Percentiles rank a stretch among this genome's conserved stretches.
Conservation (phyloP, 2,113 vertebrate species). For the Thermophis baileyi region DNA sequence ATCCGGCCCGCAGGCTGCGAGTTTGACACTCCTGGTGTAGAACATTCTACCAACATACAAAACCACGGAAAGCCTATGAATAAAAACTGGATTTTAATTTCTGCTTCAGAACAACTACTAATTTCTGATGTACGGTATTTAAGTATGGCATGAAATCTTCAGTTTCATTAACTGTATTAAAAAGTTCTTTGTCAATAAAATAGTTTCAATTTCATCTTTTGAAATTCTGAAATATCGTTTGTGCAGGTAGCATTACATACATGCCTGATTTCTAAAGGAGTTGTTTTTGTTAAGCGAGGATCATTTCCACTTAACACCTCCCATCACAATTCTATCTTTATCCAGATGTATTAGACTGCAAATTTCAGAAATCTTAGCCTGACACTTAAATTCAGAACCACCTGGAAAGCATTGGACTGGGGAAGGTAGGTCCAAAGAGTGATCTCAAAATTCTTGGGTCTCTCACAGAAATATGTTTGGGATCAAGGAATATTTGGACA, state of each 20-base stretch:
- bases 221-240: neutral
- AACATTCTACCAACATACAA: neutral
- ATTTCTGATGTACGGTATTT: neutral
- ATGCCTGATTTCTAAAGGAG: neutral
- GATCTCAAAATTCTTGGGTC: neutral
- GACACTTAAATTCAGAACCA: neutral
- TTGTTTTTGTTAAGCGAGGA: neutral
- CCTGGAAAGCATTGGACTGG: neutral
- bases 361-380: neutral
- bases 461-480: neutral
- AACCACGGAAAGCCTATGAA: neutral
- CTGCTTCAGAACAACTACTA: neutral
- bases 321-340: neutral
- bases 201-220: neutral
- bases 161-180: neutral
- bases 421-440: neutral
- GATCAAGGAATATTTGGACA: neutral
- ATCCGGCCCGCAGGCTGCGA: no score
- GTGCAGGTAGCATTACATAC: neutral
- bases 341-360: neutral
- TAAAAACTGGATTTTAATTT: neutral
- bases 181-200: neutral
- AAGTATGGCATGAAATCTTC: neutral
- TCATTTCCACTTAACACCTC: neutral
- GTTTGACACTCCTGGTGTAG: neutral